Evolutionary conservation across 2,888 invertebrate genomes (phyloP).

Genomic region (Petrolisthes cinctipes): DNA sequence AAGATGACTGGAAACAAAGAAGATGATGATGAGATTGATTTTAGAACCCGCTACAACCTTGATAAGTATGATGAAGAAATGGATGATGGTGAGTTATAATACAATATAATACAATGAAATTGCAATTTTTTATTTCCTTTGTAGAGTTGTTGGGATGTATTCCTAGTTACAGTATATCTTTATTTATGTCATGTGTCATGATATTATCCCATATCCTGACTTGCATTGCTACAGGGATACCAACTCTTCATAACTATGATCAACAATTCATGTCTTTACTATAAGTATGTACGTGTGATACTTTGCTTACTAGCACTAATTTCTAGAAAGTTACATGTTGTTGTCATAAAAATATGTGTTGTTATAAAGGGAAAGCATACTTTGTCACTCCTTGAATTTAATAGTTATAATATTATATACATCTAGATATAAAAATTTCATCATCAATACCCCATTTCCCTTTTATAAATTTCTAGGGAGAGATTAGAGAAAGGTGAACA

Average conservation of each 20-base stretch:
- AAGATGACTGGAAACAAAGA: slow-evolving; percentile 24
- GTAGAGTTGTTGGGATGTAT: neutral
- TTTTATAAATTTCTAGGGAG: too few species aligned
- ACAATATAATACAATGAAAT: neutral
- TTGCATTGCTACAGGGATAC: neutral
- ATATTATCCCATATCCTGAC: neutral
- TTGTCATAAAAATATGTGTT: too few species aligned
- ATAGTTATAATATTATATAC: too few species aligned
- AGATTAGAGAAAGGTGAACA: too few species aligned
- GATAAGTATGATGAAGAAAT: slow-evolving; percentile 54
- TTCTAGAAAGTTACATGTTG: too few species aligned
- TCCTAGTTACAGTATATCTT: neutral
- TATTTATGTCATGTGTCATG: neutral
- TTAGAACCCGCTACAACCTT: slow-evolving; percentile 39
- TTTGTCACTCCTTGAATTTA: too few species aligned
- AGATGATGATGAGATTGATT: slow-evolving; percentile 19
- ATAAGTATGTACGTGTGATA: neutral
- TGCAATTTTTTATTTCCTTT: neutral
- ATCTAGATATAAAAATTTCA: too few species aligned
- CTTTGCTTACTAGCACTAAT: too few species aligned
- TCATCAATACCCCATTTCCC: too few species aligned
- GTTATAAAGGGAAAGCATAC: too few species aligned
- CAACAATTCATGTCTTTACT: neutral
- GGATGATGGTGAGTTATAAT: slow-evolving; percentile 11
- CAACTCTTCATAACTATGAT: neutral